Percentiles rank a stretch among this genome's conserved stretches.
Evolutionary conservation across 2,797 vertebrate genomes (phyloP).

Genomic region (Petrocephalus sullivani): DNA sequence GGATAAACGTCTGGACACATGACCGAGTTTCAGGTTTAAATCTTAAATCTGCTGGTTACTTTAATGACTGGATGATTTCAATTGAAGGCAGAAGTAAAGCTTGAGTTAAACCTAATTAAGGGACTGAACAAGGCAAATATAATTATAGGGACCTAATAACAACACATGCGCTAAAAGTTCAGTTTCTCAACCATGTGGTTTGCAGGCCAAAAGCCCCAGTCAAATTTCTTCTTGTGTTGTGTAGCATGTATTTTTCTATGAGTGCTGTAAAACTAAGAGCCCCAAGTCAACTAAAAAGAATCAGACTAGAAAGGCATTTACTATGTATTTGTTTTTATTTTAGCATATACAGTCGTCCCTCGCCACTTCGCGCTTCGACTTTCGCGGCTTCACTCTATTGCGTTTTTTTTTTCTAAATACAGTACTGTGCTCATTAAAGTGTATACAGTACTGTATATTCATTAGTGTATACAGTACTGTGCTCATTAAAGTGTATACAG

Average conservation of each 20-base stretch:
- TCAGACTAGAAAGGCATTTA: neutral
- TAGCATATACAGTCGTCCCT: neutral
- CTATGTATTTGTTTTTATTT: neutral
- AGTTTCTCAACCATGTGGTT: neutral
- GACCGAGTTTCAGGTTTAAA: neutral
- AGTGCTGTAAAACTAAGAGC: neutral
- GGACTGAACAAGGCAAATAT: neutral
- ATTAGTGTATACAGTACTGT: no score
- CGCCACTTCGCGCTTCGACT: no score
- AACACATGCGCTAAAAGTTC: neutral
- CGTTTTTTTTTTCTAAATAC: no score
- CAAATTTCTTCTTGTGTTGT: neutral
- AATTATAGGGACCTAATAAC: neutral
- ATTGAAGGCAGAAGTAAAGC: neutral
- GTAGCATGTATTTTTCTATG: neutral
- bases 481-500: no score
- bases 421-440: no score
- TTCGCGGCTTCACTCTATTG: no score
- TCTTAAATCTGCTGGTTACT: neutral
- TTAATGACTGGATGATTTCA: neutral
- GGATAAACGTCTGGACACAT: neutral
- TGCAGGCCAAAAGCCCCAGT: neutral
- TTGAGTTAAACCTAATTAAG: neutral
- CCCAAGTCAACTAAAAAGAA: neutral
- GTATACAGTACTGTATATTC: no score